Percentiles rank a stretch among this genome's conserved stretches.
Conservation (phyloP, 2,797 vertebrate genomes). For the Anomalospiza imberbis region DNA sequence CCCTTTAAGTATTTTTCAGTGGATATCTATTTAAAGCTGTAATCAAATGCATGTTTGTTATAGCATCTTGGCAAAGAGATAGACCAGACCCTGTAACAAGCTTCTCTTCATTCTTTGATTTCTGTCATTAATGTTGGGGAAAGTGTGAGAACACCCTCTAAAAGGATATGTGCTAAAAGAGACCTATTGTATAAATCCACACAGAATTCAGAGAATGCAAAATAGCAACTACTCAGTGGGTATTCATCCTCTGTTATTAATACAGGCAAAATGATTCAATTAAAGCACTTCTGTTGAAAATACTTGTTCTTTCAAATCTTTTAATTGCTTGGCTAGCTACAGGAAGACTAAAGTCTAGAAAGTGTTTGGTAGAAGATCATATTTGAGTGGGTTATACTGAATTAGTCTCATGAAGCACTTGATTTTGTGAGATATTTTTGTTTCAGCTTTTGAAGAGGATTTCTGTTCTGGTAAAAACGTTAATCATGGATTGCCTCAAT, state of each 20-base stretch:
- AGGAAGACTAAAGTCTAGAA: neutral
- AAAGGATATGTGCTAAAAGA: constrained; percentile 14
- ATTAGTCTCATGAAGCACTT: neutral
- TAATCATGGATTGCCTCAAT: neutral
- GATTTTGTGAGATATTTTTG: neutral
- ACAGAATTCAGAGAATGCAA: constrained; percentile 36
- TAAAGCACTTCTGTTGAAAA: constrained; percentile 36
- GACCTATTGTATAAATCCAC: constrained; percentile 44
- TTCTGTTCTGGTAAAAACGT: neutral
- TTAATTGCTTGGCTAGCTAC: constrained; percentile 6
- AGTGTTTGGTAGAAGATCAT: neutral
- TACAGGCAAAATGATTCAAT: constrained; percentile 32
- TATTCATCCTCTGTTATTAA: constrained; percentile 36
- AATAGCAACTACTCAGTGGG: neutral
- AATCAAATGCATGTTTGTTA: neutral
- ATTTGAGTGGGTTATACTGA: neutral
- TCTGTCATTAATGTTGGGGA: neutral
- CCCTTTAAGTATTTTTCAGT: neutral
- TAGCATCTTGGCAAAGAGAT: neutral
- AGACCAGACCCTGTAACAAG: neutral
- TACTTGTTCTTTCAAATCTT: constrained; percentile 16
- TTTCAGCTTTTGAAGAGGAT: constrained; percentile 6
- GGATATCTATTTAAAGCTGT: neutral
- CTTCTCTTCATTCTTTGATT: neutral
- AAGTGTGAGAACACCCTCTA: constrained; percentile 27